Evolutionary conservation across 2,888 invertebrate genomes (phyloP).

Genomic region (Aleiodes leptofemur): DNA sequence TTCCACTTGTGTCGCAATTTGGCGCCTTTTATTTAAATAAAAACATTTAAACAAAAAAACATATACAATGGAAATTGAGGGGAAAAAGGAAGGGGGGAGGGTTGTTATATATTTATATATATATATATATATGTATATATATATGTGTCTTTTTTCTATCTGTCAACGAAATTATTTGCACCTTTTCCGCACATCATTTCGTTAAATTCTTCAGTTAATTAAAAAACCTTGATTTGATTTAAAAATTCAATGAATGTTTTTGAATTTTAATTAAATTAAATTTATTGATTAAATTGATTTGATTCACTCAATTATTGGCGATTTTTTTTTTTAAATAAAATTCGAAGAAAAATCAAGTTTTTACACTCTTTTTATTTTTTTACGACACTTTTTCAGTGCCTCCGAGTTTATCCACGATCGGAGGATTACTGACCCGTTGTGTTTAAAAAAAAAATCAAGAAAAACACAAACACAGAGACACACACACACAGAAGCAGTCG

Average conservation of each 20-base stretch:
- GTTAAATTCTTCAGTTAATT: too few species aligned
- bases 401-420: constrained; percentile 37
- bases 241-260: too few species aligned
- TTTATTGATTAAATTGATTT: background rate
- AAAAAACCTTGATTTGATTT: too few species aligned
- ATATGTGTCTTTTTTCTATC: too few species aligned
- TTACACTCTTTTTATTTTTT: background rate
- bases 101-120: too few species aligned
- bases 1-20: constrained; percentile 8
- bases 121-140: too few species aligned
- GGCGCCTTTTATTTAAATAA: background rate
- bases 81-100: background rate
- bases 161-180: too few species aligned
- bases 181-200: too few species aligned
- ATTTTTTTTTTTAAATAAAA: background rate
- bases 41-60: background rate
- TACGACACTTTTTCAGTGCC: background rate
- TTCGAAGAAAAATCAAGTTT: background rate
- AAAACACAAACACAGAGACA: constrained; percentile 37
- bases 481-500: constrained; percentile 11
- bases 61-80: background rate
- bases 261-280: too few species aligned
- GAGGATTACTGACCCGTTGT: constrained; percentile 43
- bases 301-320: constrained; percentile 1
- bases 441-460: constrained; percentile 26